A percentile compares a stretch with the other conserved stretches of the same genome.
Conservation (phyloP, 2,888 invertebrate genomes). For the Fragum fragum region DNA sequence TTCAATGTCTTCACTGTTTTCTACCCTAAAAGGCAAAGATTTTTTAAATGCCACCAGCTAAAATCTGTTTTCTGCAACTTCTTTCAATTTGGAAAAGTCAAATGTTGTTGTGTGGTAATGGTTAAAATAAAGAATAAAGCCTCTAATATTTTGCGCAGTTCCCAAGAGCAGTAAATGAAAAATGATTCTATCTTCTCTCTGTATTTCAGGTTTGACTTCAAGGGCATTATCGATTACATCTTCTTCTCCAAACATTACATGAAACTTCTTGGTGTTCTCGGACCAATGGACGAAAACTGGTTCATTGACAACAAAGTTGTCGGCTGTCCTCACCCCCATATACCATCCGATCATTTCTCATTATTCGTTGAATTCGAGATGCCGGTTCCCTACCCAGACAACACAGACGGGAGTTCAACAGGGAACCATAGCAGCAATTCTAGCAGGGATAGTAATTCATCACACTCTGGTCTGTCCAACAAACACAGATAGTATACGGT, state of each 20-base stretch:
- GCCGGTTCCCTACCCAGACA: conserved; percentile 70
- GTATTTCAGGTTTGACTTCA: conserved; percentile 96
- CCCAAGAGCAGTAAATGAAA: too few relatives aligned
- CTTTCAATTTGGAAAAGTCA: too few relatives aligned
- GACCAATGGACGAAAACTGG: conserved; percentile 95
- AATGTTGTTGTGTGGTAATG: too few relatives aligned
- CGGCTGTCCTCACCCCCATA: conserved; percentile 98
- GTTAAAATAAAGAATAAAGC: too few relatives aligned
- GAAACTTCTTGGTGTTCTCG: conserved; percentile 97
- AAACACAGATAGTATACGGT: conserved; percentile 25
- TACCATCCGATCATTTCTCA: conserved; percentile 91
- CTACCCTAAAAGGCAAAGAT: background rate
- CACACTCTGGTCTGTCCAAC: conserved; percentile 15
- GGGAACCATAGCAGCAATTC: conserved; percentile 34
- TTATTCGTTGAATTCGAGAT: conserved; percentile 86
- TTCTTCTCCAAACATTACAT: conserved; percentile 98
- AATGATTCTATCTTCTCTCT: background rate
- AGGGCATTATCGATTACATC: conserved; percentile 99
- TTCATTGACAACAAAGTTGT: conserved; percentile 96
- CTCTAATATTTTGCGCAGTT: too few relatives aligned
- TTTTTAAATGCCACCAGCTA: background rate
- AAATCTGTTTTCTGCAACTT: background rate
- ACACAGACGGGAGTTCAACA: conserved; percentile 21
- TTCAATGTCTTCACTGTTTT: background rate
- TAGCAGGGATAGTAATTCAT: conserved; percentile 33